Conservation (phyloP, 2,888 invertebrate genomes). For the Carpatolechia fugitivella region DNA sequence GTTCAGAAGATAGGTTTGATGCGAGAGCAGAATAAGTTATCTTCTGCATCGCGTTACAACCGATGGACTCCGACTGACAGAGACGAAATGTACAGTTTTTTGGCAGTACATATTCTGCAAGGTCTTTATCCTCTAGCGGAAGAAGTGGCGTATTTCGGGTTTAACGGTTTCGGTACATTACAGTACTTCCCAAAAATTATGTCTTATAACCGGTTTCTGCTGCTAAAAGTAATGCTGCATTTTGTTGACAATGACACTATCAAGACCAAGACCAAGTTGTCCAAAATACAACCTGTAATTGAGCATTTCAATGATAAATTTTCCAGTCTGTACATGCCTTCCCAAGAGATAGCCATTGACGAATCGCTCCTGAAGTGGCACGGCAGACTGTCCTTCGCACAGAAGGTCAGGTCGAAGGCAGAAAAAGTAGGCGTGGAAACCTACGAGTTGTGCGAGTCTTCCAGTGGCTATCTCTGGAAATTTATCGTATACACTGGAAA, state of each 20-base stretch:
- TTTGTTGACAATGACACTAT: constrained; percentile 23
- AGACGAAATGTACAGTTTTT: constrained; percentile 24
- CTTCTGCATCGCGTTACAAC: constrained; percentile 6
- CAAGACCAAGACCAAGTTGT: constrained; percentile 9
- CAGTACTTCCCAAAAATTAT: constrained; percentile 26
- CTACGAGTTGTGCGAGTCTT: constrained; percentile 20
- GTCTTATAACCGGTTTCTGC: constrained; percentile 28
- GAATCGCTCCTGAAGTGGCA: constrained; percentile 32
- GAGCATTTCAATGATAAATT: constrained; percentile 29
- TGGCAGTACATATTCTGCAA: constrained; percentile 26
- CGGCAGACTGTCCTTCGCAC: constrained; percentile 26
- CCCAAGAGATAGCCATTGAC: constrained; percentile 30
- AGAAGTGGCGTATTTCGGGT: constrained; percentile 26
- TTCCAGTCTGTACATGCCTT: constrained; percentile 24
- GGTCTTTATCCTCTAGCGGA: constrained; percentile 27
- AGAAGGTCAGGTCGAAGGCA: constrained; percentile 26
- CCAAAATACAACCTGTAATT: constrained; percentile 25
- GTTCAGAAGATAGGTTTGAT: constrained; percentile 14
- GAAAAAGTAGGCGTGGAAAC: constrained; percentile 19
- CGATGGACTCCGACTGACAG: constrained; percentile 22
- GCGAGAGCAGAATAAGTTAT: constrained; percentile 14
- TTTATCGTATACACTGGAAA: constrained; percentile 15
- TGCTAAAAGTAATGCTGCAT: constrained; percentile 26
- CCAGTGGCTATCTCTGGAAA: constrained; percentile 20
- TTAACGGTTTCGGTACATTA: constrained; percentile 29